These are phyloP conservation scores for Sinocyclocheilus anshuiensis DNA, from an alignment of 2,113 vertebrate genomes.

Conservation along the genomic window DNA sequence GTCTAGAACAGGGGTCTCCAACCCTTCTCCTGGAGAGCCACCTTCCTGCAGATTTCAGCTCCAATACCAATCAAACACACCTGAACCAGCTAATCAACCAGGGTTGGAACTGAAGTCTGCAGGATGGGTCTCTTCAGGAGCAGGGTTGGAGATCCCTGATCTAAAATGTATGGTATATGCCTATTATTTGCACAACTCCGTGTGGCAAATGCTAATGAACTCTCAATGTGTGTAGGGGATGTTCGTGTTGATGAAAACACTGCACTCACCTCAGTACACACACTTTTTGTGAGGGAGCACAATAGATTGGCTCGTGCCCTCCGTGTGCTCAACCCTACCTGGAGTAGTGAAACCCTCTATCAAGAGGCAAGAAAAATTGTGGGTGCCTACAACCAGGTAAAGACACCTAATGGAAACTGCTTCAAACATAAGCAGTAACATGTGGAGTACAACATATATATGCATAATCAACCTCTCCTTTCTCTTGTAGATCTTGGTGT, in stretches of 20 bases:
- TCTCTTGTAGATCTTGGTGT: slow-evolving; percentile 80
- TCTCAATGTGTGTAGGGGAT: slow-evolving; percentile 68
- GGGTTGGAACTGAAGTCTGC: not conserved
- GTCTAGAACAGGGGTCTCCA: not conserved
- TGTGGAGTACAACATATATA: not conserved
- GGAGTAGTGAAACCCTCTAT: slow-evolving; percentile 76
- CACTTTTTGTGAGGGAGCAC: slow-evolving; percentile 77
- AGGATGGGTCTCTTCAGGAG: not conserved
- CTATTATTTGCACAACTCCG: not conserved
- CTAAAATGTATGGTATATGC: not conserved
- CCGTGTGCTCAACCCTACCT: slow-evolving; percentile 68
- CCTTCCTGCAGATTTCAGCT: not conserved
- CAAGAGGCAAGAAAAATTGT: slow-evolving; percentile 79
- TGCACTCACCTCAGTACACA: slow-evolving; percentile 74
- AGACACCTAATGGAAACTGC: not conserved
- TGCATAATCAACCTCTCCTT: not conserved
- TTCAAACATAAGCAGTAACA: not conserved
- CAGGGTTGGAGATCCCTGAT: not conserved
- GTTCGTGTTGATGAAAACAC: slow-evolving; percentile 74
- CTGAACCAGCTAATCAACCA: too few relatives aligned
- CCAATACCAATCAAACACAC: too few relatives aligned
- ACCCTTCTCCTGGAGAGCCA: not conserved
- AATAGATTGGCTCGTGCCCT: slow-evolving; percentile 76
- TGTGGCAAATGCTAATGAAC: not conserved
- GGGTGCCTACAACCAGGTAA: slow-evolving; percentile 77